Conservation (phyloP, 2,888 invertebrate species). For the Mamestra brassicae region DNA sequence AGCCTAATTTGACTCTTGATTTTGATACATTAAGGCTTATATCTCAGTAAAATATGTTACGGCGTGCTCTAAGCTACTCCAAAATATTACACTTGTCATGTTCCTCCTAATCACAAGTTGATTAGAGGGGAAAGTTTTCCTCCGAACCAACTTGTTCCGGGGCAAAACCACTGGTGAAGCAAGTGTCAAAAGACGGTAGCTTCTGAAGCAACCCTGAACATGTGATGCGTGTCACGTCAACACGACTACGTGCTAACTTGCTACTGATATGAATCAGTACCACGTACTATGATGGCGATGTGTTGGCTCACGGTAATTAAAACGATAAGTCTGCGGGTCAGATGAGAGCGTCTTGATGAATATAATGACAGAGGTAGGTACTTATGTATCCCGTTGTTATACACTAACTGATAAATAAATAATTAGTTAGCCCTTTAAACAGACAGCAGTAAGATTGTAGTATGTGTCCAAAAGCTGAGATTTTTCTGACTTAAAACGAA, state of each 20-base stretch:
- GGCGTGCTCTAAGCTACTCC: too few species aligned
- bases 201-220: slow-evolving; percentile 12
- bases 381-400: neutral
- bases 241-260: slow-evolving; percentile 3
- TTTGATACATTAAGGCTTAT: too few species aligned
- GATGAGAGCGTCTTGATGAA: neutral
- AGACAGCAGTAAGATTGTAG: too few species aligned
- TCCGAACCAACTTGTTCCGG: too few species aligned
- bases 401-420: neutral
- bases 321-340: slow-evolving; percentile 20
- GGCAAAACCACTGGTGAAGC: neutral
- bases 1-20: too few species aligned
- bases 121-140: too few species aligned
- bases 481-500: too few species aligned
- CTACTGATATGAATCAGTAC: slow-evolving; percentile 33
- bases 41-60: too few species aligned
- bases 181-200: neutral
- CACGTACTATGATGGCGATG: slow-evolving; percentile 24
- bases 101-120: too few species aligned
- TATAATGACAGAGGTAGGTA: neutral
- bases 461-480: too few species aligned
- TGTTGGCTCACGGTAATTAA: slow-evolving; percentile 13
- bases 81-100: too few species aligned
- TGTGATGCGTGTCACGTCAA: slow-evolving; percentile 27
- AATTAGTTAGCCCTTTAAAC: neutral